Evolutionary conservation across 2,888 invertebrate species (phyloP).

Genomic region (Conistra vaccinii): DNA sequence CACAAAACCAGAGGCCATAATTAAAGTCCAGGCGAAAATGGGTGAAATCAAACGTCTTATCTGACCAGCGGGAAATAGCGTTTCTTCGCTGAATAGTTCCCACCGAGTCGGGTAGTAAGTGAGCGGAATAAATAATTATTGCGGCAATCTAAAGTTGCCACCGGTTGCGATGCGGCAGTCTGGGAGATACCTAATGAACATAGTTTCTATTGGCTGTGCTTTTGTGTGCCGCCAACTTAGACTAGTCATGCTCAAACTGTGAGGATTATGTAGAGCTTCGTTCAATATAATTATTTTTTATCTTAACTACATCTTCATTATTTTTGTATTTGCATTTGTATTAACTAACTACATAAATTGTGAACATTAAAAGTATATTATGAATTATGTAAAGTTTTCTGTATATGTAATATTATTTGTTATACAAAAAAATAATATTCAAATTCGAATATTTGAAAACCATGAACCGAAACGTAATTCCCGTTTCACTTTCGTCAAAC

Average conservation of each 20-base stretch:
- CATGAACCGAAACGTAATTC: slow-evolving; percentile 60
- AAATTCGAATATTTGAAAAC: slow-evolving; percentile 62
- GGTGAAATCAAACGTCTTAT: slow-evolving; percentile 90
- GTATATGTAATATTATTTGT: not conserved
- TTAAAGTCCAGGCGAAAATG: slow-evolving; percentile 89
- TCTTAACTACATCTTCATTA: not conserved
- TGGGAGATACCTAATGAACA: slow-evolving; percentile 84
- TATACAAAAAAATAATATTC: slow-evolving; percentile 35
- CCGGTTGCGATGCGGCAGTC: slow-evolving; percentile 74
- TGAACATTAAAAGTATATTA: not conserved
- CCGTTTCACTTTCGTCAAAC: slow-evolving; percentile 72
- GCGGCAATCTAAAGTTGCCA: slow-evolving; percentile 87
- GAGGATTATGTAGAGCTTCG: slow-evolving; percentile 27
- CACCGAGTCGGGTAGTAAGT: slow-evolving; percentile 84
- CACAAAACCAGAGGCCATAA: slow-evolving; percentile 90
- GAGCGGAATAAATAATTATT: slow-evolving; percentile 91
- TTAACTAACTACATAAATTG: not conserved
- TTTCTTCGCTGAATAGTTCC: slow-evolving; percentile 89
- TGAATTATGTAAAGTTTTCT: too few relatives aligned
- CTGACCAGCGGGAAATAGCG: slow-evolving; percentile 89
- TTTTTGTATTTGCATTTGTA: not conserved
- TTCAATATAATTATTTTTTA: slow-evolving; percentile 19
- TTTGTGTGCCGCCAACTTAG: slow-evolving; percentile 70
- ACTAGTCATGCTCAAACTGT: slow-evolving; percentile 54
- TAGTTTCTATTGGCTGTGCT: slow-evolving; percentile 80